Evolutionary conservation across 2,113 vertebrate species (phyloP).

Genomic region (Raja brachyura): DNA sequence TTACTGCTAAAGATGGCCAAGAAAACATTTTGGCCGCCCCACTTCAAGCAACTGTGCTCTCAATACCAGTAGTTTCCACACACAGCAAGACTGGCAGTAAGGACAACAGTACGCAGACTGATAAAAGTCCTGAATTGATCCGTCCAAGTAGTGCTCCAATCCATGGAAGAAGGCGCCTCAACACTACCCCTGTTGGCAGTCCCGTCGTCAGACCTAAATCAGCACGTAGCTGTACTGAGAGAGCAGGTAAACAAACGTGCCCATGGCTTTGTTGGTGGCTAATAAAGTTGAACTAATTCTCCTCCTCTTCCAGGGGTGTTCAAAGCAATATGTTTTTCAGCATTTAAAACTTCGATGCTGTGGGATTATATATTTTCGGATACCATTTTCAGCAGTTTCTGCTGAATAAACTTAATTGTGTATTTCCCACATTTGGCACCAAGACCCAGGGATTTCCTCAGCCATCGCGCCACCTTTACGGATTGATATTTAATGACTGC

Average conservation of each 20-base stretch:
- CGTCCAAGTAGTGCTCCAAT: conserved; percentile 57
- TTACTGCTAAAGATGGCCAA: conserved; percentile 57
- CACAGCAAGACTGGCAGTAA: conserved; percentile 68
- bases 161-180: conserved; percentile 54
- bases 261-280: not conserved
- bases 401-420: not conserved
- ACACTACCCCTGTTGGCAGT: conserved; percentile 52
- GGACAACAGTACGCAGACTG: conserved; percentile 73
- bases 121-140: conserved; percentile 59
- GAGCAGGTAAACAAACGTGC: conserved; percentile 50
- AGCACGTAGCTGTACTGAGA: conserved; percentile 47
- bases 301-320: not conserved
- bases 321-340: not conserved
- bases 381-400: not conserved
- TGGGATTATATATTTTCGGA: not conserved
- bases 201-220: conserved; percentile 49
- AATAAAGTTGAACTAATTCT: not conserved
- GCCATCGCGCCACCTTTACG: no score
- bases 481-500: not conserved
- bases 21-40: conserved; percentile 45
- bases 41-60: conserved; percentile 40
- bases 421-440: not conserved
- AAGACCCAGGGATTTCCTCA: not conserved
- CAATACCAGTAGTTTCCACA: conserved; percentile 44
- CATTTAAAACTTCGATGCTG: not conserved